Evolutionary conservation across 2,888 invertebrate genomes (phyloP).

Genomic region (Proisotoma minuta): DNA sequence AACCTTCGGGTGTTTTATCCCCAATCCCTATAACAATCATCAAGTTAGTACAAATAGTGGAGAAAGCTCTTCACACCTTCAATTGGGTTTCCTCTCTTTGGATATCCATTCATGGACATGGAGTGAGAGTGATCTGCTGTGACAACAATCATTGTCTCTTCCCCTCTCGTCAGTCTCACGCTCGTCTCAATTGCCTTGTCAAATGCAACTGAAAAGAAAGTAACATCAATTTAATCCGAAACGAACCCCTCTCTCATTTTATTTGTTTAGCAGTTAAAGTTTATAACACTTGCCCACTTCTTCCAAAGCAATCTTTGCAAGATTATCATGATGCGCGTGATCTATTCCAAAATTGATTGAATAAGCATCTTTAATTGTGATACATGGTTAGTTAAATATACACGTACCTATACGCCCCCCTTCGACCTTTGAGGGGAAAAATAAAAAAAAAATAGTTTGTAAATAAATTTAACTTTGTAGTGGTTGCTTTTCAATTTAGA

Average conservation of each 20-base stretch:
- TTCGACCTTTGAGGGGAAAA: slow-evolving; percentile 23
- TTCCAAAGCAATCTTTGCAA: slow-evolving; percentile 68
- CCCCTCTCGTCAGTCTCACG: slow-evolving; percentile 56
- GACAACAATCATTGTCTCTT: slow-evolving; percentile 69
- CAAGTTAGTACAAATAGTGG: not conserved
- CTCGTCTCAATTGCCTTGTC: slow-evolving; percentile 71
- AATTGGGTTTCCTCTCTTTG: slow-evolving; percentile 63
- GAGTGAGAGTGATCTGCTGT: slow-evolving; percentile 81
- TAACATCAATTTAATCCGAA: no score
- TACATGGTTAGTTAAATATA: no score
- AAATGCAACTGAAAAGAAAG: no score
- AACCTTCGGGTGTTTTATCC: slow-evolving; percentile 45
- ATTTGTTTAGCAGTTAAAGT: no score
- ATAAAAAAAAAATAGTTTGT: not conserved
- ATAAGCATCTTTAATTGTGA: not conserved
- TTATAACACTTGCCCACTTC: no score
- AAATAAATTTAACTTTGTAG: not conserved
- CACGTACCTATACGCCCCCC: slow-evolving; percentile 12
- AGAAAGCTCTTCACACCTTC: slow-evolving; percentile 56
- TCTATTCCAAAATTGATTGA: slow-evolving; percentile 61
- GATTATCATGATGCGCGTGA: slow-evolving; percentile 77
- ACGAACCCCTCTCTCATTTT: no score
- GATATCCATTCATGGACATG: slow-evolving; percentile 71
- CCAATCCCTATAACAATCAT: slow-evolving; percentile 31
- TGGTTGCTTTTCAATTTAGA: not conserved